Base-by-base conservation (phyloP, 2,888 invertebrate genomes). In the Oxyscelio sp. region DNA sequence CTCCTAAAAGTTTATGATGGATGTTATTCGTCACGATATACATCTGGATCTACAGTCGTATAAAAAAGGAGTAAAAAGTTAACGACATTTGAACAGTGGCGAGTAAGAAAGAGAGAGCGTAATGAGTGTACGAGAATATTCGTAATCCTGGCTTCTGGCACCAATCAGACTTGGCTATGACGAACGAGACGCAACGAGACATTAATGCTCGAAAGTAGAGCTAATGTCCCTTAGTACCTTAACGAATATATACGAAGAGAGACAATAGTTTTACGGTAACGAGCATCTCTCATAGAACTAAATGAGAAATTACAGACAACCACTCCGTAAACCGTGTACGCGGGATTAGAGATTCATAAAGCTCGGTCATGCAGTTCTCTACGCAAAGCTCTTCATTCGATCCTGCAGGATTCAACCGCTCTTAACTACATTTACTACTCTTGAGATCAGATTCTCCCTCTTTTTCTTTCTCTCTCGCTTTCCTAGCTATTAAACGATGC, bases 261-360 rank as follows among this genome's bases (percentile, higher is more conserved):
- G 80, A 86, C 85, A 80, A 89, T 87, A 86, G 65, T 87, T n/a
- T n/a, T n/a, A n/a, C n/a, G n/a, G n/a, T n/a, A n/a, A n/a, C n/a
- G n/a, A n/a, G n/a, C n/a, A n/a, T n/a, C n/a, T n/a, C n/a, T n/a
- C n/a, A n/a, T n/a, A n/a, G n/a, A n/a, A n/a, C n/a, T n/a, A n/a
- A n/a, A n/a, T n/a, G n/a, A n/a, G n/a, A n/a, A n/a, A n/a, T 89
- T 88, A 86, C 87, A 73, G 59, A 34, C 73, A 85, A 77, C 74
- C 61, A 79, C 86, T 79, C 65, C 61, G 84, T 86, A 88, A 90
- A 87, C 88, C 87, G 73, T 89, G 83, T 80, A 85, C 79, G 87
- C 66, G 68, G 88, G 89, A 90, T 90, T 89, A 90, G 88, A 81
- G 89, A 89, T 89, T 90, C 90, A 90, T 90, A 89, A 89, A 81